Percentiles rank a stretch among this genome's conserved stretches.
Evolutionary conservation across 35 echinoderm and acorn worm species (phyloP).

Genomic region (Anneissia japonica): DNA sequence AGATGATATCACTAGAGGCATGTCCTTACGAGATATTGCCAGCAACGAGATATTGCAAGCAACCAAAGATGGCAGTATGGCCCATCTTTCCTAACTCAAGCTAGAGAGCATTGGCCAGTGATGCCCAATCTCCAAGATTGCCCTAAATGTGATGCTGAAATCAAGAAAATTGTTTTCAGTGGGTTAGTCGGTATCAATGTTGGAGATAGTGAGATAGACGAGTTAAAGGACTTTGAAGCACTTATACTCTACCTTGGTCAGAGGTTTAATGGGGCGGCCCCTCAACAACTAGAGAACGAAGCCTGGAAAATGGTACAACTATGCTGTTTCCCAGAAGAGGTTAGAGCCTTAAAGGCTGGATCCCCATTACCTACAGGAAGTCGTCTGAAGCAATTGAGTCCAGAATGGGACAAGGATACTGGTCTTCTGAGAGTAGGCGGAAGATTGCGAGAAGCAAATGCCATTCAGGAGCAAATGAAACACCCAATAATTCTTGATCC

Average conservation of each 20-base stretch:
- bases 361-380: no score
- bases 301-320: background rate
- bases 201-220: no score
- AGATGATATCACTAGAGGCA: background rate
- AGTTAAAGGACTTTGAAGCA: background rate
- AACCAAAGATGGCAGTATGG: background rate
- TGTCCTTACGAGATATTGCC: background rate
- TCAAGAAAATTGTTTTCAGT: no score
- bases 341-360: no score
- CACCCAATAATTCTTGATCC: background rate
- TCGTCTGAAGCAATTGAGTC: background rate
- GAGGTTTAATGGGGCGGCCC: background rate
- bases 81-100: background rate
- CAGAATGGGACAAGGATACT: background rate
- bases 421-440: background rate
- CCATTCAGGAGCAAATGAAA: background rate
- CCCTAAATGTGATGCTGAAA: no score
- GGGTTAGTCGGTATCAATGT: no score
- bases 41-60: background rate
- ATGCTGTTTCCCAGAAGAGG: background rate
- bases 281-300: background rate
- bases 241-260: background rate
- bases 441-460: background rate
- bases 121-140: background rate
- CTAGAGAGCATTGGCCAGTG: background rate